phyloP scores from a whole-genome alignment of 2,888 invertebrate genomes.

The Poecilobothrus nobilitatus region DNA sequence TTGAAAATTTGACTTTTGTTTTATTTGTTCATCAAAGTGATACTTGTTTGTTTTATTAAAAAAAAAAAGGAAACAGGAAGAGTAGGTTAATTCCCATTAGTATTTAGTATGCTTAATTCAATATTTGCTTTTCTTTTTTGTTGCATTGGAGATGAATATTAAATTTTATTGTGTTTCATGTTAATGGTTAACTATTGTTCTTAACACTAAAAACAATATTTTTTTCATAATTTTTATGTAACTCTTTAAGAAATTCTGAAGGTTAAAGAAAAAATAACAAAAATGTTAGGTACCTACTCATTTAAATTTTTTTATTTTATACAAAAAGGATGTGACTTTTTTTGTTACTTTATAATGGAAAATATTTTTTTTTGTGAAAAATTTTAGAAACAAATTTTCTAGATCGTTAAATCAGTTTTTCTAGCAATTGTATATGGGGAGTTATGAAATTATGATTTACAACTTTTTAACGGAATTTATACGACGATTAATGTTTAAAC shows the following conservation, averaged over 20 bases:
- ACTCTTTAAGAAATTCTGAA: too few relatives aligned
- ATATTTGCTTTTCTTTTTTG: background rate
- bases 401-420: background rate
- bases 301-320: too few relatives aligned
- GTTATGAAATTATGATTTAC: background rate
- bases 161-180: background rate
- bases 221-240: too few relatives aligned
- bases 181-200: too few relatives aligned
- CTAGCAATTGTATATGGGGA: background rate
- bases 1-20: background rate
- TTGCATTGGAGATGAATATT: background rate
- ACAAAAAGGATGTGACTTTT: too few relatives aligned
- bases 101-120: background rate
- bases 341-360: too few relatives aligned
- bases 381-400: background rate
- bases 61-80: background rate
- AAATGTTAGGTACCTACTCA: too few relatives aligned
- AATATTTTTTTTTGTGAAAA: too few relatives aligned
- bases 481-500: too few relatives aligned
- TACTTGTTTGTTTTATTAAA: too few relatives aligned
- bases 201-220: too few relatives aligned
- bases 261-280: too few relatives aligned
- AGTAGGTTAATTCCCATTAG: background rate
- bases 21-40: background rate
- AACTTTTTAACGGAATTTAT: background rate